Base-by-base conservation (phyloP, 1,140 invertebrate genomes). In the Pachyrhynchus sulphureomaculatus region DNA sequence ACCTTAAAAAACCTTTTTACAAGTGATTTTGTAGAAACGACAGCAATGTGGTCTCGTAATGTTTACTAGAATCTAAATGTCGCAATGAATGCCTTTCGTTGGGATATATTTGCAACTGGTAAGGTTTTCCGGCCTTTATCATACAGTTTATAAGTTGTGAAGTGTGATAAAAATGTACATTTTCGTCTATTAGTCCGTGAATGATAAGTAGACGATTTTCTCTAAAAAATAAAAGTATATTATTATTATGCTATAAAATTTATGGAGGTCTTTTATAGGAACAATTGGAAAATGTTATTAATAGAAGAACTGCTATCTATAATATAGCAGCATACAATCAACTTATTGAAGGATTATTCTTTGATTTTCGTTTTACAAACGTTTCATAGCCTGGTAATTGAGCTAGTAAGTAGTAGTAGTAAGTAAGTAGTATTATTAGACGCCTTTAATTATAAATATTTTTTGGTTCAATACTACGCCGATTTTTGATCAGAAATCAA, bases 101-200 rank as follows among this genome's bases (percentile, higher is more conserved):
- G 0, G 96, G 95, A 76, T 97, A 98, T 26, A 98, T 84, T 85
- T 98, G 91, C 23, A 95, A 76, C 68, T 92, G 85, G 78, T 96
- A 95, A 2, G 77, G 91, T 65, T 99, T 99, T 41, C 95, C 95
- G 21, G 89, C 88, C 67, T 91, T 88, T 39, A 98, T 87, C 47
- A 99, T 80, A 42, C 90, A 88, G 72, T 92, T 91, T 23, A 99
- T 90, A 41, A 99, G 77, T 65, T 91, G 87, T 75, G 89, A 93
- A 9, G 96, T 97, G 75, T 99, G 96, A 68, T 89, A 88, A 76
- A 99, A 99, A 78, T 99, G 97, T n/a, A 99, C 97, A 77, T 99
- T 99, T 79, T 99, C 97, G 78, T 99, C 97, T 52, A 97, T 95
- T 41, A 98, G 81, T 4, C 97, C 97, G 78, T 99, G 97, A 67